Evolutionary conservation across 2,888 invertebrate genomes (phyloP).

Genomic region (Drosophila anomalipes): DNA sequence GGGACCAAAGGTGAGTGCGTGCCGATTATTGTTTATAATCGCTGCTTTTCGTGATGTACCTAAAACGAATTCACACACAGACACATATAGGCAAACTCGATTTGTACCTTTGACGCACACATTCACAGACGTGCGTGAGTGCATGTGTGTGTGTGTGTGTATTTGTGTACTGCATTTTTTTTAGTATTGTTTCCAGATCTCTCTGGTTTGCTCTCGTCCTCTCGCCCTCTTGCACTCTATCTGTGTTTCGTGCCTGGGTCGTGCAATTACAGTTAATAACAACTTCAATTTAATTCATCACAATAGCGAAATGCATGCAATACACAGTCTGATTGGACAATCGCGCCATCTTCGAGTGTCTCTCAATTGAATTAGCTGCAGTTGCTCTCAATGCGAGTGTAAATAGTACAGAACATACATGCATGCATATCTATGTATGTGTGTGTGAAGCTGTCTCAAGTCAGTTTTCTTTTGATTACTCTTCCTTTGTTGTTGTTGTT

Average conservation of each 20-base stretch:
- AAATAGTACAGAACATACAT: constrained; percentile 18
- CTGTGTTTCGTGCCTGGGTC: constrained; percentile 20
- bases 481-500: constrained; percentile 42
- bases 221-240: background rate
- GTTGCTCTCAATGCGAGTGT: constrained; percentile 36
- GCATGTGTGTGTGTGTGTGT: constrained; percentile 17
- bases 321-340: constrained; percentile 39
- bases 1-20: constrained; percentile 72
- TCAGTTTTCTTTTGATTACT: constrained; percentile 52
- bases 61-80: constrained; percentile 8
- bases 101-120: constrained; percentile 36
- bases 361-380: constrained; percentile 72
- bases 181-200: constrained; percentile 40
- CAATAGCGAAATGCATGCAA: constrained; percentile 54
- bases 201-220: constrained; percentile 12
- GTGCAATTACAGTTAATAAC: constrained; percentile 74
- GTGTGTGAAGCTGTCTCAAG: constrained; percentile 53
- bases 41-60: constrained; percentile 33
- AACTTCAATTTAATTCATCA: constrained; percentile 73
- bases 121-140: constrained; percentile 8
- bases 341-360: constrained; percentile 45
- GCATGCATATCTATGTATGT: background rate
- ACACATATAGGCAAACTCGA: constrained; percentile 33
- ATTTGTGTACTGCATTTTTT: constrained; percentile 38
- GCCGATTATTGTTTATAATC: constrained; percentile 70